phyloP scores from a whole-genome alignment of 2,888 invertebrate species.

The Terebella lapidaria region DNA sequence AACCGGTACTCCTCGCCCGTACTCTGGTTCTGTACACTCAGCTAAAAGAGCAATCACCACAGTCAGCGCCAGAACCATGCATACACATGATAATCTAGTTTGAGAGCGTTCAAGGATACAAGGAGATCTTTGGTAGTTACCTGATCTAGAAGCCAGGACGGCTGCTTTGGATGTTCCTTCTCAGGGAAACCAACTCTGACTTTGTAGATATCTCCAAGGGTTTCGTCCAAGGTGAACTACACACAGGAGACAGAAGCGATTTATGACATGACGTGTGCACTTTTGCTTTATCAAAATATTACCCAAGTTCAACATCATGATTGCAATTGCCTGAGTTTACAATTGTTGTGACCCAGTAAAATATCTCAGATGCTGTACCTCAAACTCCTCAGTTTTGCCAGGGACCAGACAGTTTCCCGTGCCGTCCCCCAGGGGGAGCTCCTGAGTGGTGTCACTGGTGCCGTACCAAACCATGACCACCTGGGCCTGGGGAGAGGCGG shows the following conservation, averaged over 20 bases:
- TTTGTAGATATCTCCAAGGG: not conserved
- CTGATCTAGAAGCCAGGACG: not conserved
- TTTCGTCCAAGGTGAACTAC: not conserved
- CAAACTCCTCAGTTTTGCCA: constrained; percentile 40
- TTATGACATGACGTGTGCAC: no score
- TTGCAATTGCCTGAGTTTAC: no score
- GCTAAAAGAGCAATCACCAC: not conserved
- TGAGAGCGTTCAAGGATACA: no score
- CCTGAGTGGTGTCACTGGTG: constrained; percentile 32
- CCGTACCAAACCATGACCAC: constrained; percentile 38
- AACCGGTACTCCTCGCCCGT: constrained; percentile 26
- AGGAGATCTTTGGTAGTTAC: not conserved
- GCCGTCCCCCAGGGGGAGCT: constrained; percentile 12
- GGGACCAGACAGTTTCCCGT: constrained; percentile 31
- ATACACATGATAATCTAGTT: no score
- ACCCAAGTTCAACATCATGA: no score
- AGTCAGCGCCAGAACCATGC: no score
- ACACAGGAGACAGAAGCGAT: not conserved
- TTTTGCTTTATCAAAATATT: no score
- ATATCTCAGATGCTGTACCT: no score
- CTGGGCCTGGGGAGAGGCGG: not conserved
- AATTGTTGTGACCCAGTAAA: no score
- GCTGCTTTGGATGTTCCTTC: not conserved
- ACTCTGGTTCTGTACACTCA: constrained; percentile 3
- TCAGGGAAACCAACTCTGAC: constrained; percentile 4